phyloP scores from a whole-genome alignment of 2,888 invertebrate genomes.

The Plagiodera versicolora region DNA sequence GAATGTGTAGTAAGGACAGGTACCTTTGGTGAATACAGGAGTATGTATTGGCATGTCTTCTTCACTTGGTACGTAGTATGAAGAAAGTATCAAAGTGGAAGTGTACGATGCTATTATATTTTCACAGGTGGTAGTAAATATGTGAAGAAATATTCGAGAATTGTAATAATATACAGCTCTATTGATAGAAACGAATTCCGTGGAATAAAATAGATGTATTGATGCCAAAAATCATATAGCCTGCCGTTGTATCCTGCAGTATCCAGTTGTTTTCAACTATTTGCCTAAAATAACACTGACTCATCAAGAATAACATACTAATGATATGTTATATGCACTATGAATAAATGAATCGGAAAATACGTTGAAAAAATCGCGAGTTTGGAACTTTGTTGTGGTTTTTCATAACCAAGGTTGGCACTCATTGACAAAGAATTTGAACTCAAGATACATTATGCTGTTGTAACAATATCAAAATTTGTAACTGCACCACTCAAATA shows the following conservation, averaged over 20 bases:
- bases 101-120: conserved; percentile 3
- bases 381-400: too few relatives aligned
- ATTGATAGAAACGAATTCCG: conserved; percentile 24
- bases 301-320: neutral
- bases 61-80: conserved; percentile 12
- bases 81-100: conserved; percentile 20
- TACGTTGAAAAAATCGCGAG: too few relatives aligned
- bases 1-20: conserved; percentile 24
- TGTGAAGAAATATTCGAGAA: too few relatives aligned
- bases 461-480: too few relatives aligned
- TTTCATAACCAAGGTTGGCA: too few relatives aligned
- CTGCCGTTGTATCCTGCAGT: neutral
- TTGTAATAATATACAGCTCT: conserved; percentile 26
- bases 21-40: conserved; percentile 55
- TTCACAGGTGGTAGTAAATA: neutral
- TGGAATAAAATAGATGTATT: conserved; percentile 9
- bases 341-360: too few relatives aligned
- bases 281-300: neutral
- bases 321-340: too few relatives aligned
- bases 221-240: neutral
- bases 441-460: too few relatives aligned
- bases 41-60: conserved; percentile 55
- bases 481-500: too few relatives aligned
- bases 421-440: too few relatives aligned
- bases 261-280: neutral